phyloP scores from a whole-genome alignment of 35 echinoderm and acorn worm genomes.

The Holothuria glaberrima region DNA sequence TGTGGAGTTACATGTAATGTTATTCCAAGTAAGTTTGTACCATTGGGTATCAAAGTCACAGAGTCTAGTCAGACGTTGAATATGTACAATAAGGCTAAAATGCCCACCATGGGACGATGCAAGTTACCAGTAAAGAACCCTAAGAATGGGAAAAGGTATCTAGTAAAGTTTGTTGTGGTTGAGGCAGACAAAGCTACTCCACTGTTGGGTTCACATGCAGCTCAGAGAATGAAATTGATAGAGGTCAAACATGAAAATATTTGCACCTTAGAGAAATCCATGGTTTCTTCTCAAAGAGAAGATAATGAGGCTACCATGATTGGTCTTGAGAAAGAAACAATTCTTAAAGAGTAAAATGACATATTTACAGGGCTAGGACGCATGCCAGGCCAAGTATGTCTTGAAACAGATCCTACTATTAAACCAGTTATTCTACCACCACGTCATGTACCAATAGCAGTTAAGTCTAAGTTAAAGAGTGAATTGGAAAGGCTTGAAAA shows the following conservation, averaged over 20 bases:
- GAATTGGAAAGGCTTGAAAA: conserved; percentile 37
- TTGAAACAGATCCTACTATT: background rate
- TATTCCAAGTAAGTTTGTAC: too few species aligned
- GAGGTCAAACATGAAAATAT: conserved; percentile 41
- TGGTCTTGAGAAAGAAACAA: too few species aligned
- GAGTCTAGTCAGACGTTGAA: conserved; percentile 16
- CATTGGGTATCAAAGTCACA: background rate
- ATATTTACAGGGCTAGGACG: conserved; percentile 24
- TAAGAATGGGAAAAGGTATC: conserved; percentile 46
- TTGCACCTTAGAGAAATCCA: background rate
- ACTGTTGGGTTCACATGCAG: conserved; percentile 27
- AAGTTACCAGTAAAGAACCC: conserved; percentile 12
- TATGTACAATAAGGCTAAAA: conserved; percentile 48
- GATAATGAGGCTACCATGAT: too few species aligned
- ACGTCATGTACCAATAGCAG: conserved; percentile 26
- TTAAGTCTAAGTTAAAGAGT: conserved; percentile 49
- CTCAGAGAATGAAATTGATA: conserved; percentile 35
- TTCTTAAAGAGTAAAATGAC: too few species aligned
- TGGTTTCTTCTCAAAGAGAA: too few species aligned
- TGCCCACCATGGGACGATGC: conserved; percentile 5
- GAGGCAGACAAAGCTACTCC: conserved; percentile 26
- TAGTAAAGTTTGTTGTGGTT: conserved; percentile 38
- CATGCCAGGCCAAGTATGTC: too few species aligned
- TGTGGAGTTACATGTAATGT: conserved; percentile 50
- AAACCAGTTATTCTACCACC: conserved; percentile 48